These are phyloP conservation scores for Phalacrocorax aristotelis DNA, from an alignment of 2,113 vertebrate species.

Conservation along the genomic window DNA sequence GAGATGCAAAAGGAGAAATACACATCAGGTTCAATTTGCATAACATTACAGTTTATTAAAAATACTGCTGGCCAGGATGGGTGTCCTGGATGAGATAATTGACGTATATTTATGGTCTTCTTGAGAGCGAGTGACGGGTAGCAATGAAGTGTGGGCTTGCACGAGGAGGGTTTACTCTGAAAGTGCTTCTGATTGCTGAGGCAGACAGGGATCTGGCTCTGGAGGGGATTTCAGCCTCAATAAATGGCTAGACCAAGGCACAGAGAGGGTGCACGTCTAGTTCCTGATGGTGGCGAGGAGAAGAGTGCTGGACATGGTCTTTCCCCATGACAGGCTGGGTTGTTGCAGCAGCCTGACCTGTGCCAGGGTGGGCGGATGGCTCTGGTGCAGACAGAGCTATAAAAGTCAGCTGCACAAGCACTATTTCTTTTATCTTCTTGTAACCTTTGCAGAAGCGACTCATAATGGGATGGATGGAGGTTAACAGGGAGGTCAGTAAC, in stretches of 20 bases:
- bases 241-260: neutral
- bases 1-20: neutral
- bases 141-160: neutral
- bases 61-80: neutral
- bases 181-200: neutral
- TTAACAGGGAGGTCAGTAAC: neutral
- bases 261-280: fast-evolving
- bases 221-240: neutral
- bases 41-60: neutral
- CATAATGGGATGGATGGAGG: neutral
- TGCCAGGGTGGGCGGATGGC: neutral
- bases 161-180: neutral
- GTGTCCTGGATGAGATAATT: neutral
- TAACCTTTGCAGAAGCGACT: neutral
- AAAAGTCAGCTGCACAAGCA: neutral
- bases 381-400: neutral
- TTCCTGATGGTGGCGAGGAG: neutral
- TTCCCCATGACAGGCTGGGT: neutral
- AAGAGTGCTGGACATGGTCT: fast-evolving
- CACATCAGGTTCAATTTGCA: neutral
- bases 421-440: neutral
- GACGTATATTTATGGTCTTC: neutral
- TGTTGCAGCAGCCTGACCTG: neutral
- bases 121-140: neutral
- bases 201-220: neutral